These are phyloP conservation scores for Azorinus chamasolen DNA, from an alignment of 2,888 invertebrate genomes.

Conservation along the genomic window DNA sequence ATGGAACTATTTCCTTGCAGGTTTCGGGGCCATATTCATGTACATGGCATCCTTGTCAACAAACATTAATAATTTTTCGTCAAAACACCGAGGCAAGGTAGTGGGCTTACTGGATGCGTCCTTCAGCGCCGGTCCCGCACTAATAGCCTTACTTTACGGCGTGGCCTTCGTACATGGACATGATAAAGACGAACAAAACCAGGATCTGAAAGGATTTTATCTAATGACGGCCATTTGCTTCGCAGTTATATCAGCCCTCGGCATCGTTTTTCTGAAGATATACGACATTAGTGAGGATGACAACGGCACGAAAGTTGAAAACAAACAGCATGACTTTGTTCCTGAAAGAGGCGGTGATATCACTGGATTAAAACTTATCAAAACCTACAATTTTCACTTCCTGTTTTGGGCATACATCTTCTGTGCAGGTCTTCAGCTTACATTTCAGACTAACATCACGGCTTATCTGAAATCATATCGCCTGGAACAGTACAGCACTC, in stretches of 20 bases:
- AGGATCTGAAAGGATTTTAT: slow-evolving; percentile 76
- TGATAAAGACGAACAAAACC: slow-evolving; percentile 70
- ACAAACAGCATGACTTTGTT: neutral
- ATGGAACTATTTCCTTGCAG: slow-evolving; percentile 59
- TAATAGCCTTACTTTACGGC: slow-evolving; percentile 73
- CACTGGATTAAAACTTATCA: slow-evolving; percentile 69
- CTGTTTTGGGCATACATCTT: slow-evolving; percentile 76
- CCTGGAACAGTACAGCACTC: slow-evolving; percentile 70
- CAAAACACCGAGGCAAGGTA: slow-evolving; percentile 75
- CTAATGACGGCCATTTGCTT: slow-evolving; percentile 69
- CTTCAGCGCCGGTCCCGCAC: slow-evolving; percentile 77
- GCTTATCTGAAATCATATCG: slow-evolving; percentile 76
- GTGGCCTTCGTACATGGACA: slow-evolving; percentile 67
- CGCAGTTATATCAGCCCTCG: slow-evolving; percentile 66
- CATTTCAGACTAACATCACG: slow-evolving; percentile 75
- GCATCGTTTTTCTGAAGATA: slow-evolving; percentile 60
- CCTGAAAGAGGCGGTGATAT: slow-evolving; percentile 59
- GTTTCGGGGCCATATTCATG: slow-evolving; percentile 75
- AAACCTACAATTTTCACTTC: slow-evolving; percentile 74
- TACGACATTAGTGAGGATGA: slow-evolving; percentile 12
- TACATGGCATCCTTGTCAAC: slow-evolving; percentile 76
- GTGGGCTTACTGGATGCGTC: slow-evolving; percentile 75
- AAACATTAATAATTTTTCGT: slow-evolving; percentile 72
- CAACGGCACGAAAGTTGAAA: neutral
- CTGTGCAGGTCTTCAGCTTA: slow-evolving; percentile 76